Percentiles rank a stretch among this genome's conserved stretches.
Evolutionary conservation across 2,888 invertebrate genomes (phyloP).

Genomic region (Dryobota labecula): DNA sequence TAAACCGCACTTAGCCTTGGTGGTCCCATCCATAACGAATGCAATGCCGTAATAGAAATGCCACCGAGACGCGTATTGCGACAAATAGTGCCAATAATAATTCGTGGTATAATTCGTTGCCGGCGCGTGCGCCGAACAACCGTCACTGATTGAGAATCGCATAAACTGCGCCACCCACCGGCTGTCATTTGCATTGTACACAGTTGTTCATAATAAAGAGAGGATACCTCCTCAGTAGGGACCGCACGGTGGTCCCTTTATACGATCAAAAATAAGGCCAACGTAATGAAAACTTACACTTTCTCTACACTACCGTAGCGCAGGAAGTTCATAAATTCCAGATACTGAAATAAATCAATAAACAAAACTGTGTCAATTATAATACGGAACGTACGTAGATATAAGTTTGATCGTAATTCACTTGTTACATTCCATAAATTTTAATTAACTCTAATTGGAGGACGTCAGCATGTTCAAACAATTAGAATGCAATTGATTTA

Average conservation of each 20-base stretch:
- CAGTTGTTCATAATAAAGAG: slow-evolving; percentile 69
- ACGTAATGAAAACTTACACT: slow-evolving; percentile 61
- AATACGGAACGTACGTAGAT: slow-evolving; percentile 73
- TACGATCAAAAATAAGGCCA: slow-evolving; percentile 54
- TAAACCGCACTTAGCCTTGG: slow-evolving; percentile 55
- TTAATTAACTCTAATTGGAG: slow-evolving; percentile 81
- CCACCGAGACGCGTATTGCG: slow-evolving; percentile 74
- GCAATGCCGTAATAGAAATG: slow-evolving; percentile 68
- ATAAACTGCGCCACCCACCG: slow-evolving; percentile 85
- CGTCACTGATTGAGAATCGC: slow-evolving; percentile 84
- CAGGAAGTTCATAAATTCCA: slow-evolving; percentile 69
- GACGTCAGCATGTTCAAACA: slow-evolving; percentile 68
- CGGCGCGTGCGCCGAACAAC: slow-evolving; percentile 85
- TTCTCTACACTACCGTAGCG: slow-evolving; percentile 52
- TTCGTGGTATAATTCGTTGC: slow-evolving; percentile 76
- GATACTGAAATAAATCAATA: slow-evolving; percentile 81
- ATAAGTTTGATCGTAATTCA: slow-evolving; percentile 76
- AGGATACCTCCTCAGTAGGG: slow-evolving; percentile 65
- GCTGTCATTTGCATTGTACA: slow-evolving; percentile 79
- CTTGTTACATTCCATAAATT: slow-evolving; percentile 82
- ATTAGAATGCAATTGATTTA: slow-evolving; percentile 61
- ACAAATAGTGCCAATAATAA: slow-evolving; percentile 85
- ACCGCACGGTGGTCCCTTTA: slow-evolving; percentile 65
- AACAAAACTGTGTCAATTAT: slow-evolving; percentile 80
- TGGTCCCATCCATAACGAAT: slow-evolving; percentile 71